Base-by-base conservation (phyloP, 2,888 invertebrate species). In the Spilosoma lubricipeda region DNA sequence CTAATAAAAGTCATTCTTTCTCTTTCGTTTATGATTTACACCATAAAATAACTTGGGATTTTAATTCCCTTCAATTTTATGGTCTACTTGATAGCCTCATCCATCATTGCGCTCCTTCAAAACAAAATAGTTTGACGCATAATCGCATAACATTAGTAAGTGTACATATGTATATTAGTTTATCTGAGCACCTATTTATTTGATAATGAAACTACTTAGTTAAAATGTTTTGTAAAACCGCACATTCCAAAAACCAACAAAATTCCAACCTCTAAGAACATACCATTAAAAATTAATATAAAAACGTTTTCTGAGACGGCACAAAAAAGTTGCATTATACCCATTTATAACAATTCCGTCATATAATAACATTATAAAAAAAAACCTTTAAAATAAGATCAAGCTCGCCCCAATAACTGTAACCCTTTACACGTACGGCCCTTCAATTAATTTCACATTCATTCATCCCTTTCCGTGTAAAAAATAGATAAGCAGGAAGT, bases 371-470 rank as follows among this genome's bases (percentile, higher is more conserved):
- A 66, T 33, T 59, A 7, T 18, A 20, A 48, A 64, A 87, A 85
- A 86, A 73, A 76, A 70, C 20, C n/a, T 66, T 73, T 56, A 65
- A 79, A 80, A 79, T 67, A 71, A 30, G 75, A 80, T 77, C 71
- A 75, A 71, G 33, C 86, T 87, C 84, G 85, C 90, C 89, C 90
- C 87, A 88, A 87, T 87, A 87, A 87, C 85, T 81, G 83, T 82
- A 86, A 90, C 91, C 92, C 92, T 91, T 89, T 85, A 80, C 77
- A 76, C 73, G 85, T 85, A 89, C 85, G 86, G 89, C 92, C 93
- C 94, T 93, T 90, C 92, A 93, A 94, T 94, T 94, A 94, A 94
- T 93, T 92, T 91, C 90, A 90, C 91, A 94, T 95, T 94, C 91
- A 93, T 92, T 85, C 88, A 88, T 90, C 91, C 91, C 92, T 90